Percentiles rank a stretch among this genome's conserved stretches.
phyloP scores from a whole-genome alignment of 2,797 vertebrate species.

The Galago senegalensis region DNA sequence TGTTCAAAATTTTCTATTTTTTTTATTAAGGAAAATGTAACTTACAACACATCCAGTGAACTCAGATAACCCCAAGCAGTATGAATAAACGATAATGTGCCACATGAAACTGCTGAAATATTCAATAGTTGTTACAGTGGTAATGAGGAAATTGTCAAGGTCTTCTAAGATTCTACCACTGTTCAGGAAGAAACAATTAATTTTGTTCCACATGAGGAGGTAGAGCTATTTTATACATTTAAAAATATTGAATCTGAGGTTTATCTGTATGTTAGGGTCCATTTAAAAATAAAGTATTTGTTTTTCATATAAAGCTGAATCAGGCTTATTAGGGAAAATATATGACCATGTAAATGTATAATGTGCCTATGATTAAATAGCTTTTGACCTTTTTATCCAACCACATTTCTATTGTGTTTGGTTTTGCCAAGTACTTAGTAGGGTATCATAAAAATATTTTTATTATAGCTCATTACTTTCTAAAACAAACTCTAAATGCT shows the following conservation, averaged over 20 bases:
- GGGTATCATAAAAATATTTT: neutral
- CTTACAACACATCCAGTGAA: neutral
- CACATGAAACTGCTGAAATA: slow-evolving; percentile 11
- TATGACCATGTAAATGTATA: neutral
- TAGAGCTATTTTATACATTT: slow-evolving; percentile 13
- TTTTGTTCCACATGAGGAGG: neutral
- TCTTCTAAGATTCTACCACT: neutral
- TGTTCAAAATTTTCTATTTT: slow-evolving; percentile 11
- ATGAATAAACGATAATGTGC: neutral
- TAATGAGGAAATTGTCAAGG: neutral
- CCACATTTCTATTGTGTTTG: slow-evolving; percentile 4
- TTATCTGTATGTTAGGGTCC: neutral
- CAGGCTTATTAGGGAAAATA: neutral
- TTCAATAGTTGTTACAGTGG: neutral
- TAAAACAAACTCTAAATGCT: slow-evolving; percentile 8
- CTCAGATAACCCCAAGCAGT: neutral
- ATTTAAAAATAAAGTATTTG: slow-evolving; percentile 27
- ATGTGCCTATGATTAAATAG: neutral
- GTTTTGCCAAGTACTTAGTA: neutral
- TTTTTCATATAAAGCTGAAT: neutral
- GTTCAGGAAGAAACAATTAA: neutral
- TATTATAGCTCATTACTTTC: neutral
- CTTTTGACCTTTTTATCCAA: slow-evolving; percentile 16
- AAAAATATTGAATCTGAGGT: neutral
- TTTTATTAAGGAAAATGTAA: neutral